phyloP scores from a whole-genome alignment of 2,888 invertebrate species.

The Mythimna lalbum region DNA sequence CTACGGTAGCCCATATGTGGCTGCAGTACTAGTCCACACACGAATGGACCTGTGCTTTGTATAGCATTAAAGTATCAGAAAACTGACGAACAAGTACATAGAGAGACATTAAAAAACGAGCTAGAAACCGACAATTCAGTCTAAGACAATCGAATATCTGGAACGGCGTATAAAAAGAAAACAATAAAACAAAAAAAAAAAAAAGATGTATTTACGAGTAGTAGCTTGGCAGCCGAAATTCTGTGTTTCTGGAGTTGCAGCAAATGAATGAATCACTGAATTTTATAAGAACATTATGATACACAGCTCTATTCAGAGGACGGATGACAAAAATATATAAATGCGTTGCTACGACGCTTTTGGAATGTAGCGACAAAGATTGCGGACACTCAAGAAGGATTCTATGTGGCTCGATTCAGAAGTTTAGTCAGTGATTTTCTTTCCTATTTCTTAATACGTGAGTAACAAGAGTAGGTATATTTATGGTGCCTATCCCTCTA shows the following conservation, averaged over 20 bases:
- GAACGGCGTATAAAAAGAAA: constrained; percentile 34
- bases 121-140: neutral
- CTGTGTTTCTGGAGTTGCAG: constrained; percentile 34
- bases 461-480: too few species aligned
- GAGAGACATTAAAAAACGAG: neutral
- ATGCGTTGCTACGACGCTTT: constrained; percentile 24
- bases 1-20: too few species aligned
- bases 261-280: constrained; percentile 46
- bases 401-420: too few species aligned
- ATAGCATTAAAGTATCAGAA: too few species aligned
- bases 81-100: neutral
- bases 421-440: too few species aligned
- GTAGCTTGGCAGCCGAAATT: constrained; percentile 44
- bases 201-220: constrained; percentile 34
- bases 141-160: constrained; percentile 21
- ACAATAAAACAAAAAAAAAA: constrained; percentile 40
- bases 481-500: too few species aligned
- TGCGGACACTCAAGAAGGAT: neutral
- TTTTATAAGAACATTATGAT: constrained; percentile 40
- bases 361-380: constrained; percentile 11
- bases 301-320: constrained; percentile 29
- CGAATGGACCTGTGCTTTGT: too few species aligned
- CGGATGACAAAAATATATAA: constrained; percentile 21
- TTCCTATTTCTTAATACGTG: too few species aligned
- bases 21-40: too few species aligned